Percentiles rank a stretch among this genome's conserved stretches.
These are phyloP conservation scores for Drosophila novamexicana DNA, from an alignment of 1,140 invertebrate species.

Conservation along the genomic window DNA sequence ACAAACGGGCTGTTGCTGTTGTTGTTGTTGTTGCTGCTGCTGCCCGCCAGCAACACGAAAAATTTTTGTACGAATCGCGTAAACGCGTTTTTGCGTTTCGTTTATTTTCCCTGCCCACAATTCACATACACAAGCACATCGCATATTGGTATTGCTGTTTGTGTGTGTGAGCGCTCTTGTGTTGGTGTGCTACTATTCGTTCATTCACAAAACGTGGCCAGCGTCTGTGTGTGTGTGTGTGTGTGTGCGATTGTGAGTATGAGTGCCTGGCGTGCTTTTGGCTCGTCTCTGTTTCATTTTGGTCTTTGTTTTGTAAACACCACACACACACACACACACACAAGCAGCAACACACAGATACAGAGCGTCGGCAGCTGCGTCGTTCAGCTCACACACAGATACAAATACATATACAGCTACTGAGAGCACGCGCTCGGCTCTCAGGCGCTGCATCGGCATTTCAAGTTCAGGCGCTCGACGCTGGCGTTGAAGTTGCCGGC, in stretches of 20 bases:
- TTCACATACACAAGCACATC: constrained; percentile 63
- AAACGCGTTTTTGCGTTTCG: constrained; percentile 83
- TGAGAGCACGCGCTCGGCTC: constrained; percentile 40
- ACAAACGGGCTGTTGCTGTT: constrained; percentile 48
- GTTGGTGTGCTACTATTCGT: constrained; percentile 76
- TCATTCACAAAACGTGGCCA: constrained; percentile 76
- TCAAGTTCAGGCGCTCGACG: constrained; percentile 66
- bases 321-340: constrained; percentile 38
- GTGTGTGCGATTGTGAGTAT: constrained; percentile 20
- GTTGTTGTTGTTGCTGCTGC: constrained; percentile 39
- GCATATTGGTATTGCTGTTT: constrained; percentile 30
- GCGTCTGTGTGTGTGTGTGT: constrained; percentile 21
- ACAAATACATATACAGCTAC: constrained; percentile 5
- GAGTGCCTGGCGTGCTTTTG: constrained; percentile 66
- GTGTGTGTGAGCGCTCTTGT: constrained; percentile 44
- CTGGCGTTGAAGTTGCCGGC: constrained; percentile 66
- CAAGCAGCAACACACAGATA: constrained; percentile 21
- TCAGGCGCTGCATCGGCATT: constrained; percentile 67
- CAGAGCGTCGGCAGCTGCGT: constrained; percentile 61
- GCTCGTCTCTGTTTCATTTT: constrained; percentile 57
- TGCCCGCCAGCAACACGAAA: constrained; percentile 29
- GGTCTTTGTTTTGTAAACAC: constrained; percentile 77
- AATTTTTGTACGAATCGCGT: constrained; percentile 84
- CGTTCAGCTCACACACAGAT: constrained; percentile 25
- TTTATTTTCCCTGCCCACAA: constrained; percentile 84